Percentiles rank a stretch among this genome's conserved stretches.
Evolutionary conservation across 2,797 vertebrate genomes (phyloP).

Genomic region (Buceros bicornis): DNA sequence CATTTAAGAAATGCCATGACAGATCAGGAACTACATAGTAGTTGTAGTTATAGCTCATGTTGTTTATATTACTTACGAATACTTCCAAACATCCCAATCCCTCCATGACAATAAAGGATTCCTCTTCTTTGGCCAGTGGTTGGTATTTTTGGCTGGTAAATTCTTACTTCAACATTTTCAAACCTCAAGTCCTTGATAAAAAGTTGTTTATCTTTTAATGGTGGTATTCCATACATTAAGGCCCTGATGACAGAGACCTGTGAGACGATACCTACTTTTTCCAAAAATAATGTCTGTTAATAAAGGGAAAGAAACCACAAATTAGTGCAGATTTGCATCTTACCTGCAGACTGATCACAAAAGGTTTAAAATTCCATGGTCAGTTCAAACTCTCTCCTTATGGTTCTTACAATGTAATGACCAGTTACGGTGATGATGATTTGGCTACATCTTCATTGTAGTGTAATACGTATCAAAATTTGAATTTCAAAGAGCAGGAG

Average conservation of each 20-base stretch:
- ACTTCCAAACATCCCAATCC: constrained; percentile 80
- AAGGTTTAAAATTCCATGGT: not conserved
- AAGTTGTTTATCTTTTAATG: constrained; percentile 62
- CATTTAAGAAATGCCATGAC: not conserved
- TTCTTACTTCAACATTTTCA: constrained; percentile 81
- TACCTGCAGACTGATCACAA: not conserved
- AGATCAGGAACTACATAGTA: not conserved
- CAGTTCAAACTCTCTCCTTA: not conserved
- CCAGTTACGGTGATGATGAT: not conserved
- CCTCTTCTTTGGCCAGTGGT: constrained; percentile 77
- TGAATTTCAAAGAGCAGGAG: not conserved
- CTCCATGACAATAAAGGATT: constrained; percentile 87
- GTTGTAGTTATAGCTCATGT: not conserved
- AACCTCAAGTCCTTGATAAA: constrained; percentile 82
- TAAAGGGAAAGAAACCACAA: not conserved
- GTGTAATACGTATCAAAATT: not conserved
- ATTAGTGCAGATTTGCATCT: not conserved
- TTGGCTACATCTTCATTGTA: not conserved
- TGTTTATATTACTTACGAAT: constrained; percentile 76
- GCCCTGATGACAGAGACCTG: constrained; percentile 74
- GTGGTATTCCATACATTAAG: constrained; percentile 33
- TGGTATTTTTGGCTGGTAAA: constrained; percentile 82
- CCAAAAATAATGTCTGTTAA: constrained; percentile 82
- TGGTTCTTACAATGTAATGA: not conserved
- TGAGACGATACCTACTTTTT: constrained; percentile 81